Evolutionary conservation across 2,888 invertebrate species (phyloP).

Genomic region (Sepioteuthis lessoniana): DNA sequence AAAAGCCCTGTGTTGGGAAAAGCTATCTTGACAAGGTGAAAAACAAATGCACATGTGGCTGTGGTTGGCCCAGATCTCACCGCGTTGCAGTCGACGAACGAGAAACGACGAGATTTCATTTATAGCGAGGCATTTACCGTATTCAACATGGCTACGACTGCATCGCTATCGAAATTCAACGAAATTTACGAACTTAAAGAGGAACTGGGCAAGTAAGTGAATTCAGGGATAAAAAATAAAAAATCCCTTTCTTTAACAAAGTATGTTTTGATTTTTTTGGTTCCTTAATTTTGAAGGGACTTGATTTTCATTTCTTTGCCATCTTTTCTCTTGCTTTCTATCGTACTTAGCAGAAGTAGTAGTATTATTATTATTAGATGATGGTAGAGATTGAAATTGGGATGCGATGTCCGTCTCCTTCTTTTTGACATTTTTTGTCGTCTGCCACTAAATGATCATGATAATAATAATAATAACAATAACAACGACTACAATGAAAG

Average conservation of each 20-base stretch:
- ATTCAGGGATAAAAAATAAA: background rate
- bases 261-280: background rate
- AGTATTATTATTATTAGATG: background rate
- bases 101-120: slow-evolving; percentile 58
- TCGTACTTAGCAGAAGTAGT: slow-evolving; percentile 35
- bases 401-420: background rate
- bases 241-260: background rate
- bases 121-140: slow-evolving; percentile 67
- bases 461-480: background rate
- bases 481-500: background rate
- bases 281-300: background rate
- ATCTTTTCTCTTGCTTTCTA: slow-evolving; percentile 44
- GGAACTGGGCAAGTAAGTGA: slow-evolving; percentile 97
- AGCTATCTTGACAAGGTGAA: background rate
- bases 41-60: slow-evolving; percentile 41
- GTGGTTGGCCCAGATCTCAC: slow-evolving; percentile 51
- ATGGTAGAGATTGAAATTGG: background rate
- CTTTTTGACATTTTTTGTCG: background rate
- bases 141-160: slow-evolving; percentile 75
- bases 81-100: slow-evolving; percentile 61
- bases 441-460: background rate
- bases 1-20: no score
- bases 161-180: slow-evolving; percentile 94
- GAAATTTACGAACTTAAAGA: slow-evolving; percentile 99
- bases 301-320: background rate